Evolutionary conservation across 2,113 vertebrate genomes (phyloP).

Genomic region (Otolemur garnettii): DNA sequence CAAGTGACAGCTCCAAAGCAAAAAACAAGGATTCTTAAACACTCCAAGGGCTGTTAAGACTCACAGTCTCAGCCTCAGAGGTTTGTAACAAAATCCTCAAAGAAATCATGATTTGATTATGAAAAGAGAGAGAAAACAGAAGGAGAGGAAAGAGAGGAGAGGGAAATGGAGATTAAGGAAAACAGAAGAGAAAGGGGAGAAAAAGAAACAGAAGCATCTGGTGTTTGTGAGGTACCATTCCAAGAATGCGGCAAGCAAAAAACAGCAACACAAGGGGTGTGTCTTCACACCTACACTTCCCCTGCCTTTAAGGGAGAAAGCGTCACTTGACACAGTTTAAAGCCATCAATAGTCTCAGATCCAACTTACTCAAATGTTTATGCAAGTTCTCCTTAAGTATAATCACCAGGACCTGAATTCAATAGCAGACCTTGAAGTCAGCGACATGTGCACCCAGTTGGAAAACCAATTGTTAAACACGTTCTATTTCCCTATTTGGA

Average conservation of each 20-base stretch:
- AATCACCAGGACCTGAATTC: not conserved
- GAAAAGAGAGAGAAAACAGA: not conserved
- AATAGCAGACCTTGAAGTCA: not conserved
- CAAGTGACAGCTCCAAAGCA: not conserved
- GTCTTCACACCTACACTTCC: not conserved
- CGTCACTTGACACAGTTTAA: not conserved
- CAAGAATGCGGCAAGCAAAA: not conserved
- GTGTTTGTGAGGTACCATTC: not conserved
- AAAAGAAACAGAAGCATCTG: not conserved
- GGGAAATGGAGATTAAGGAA: accelerated
- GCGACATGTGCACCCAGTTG: not conserved
- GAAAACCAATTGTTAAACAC: not conserved
- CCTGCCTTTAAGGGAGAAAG: not conserved
- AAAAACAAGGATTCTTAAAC: conserved; percentile 61
- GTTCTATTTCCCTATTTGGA: conserved; percentile 14
- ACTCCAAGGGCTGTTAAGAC: conserved; percentile 21
- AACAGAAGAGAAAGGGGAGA: not conserved
- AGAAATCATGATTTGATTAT: not conserved
- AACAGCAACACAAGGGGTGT: not conserved
- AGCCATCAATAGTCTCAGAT: not conserved
- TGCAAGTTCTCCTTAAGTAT: not conserved
- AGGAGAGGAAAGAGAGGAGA: not conserved
- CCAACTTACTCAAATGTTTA: not conserved
- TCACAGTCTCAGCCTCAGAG: not conserved
- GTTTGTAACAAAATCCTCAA: conserved; percentile 15